These are phyloP conservation scores for Lissonota sp. DNA, from an alignment of 2,888 invertebrate genomes.

Conservation along the genomic window DNA sequence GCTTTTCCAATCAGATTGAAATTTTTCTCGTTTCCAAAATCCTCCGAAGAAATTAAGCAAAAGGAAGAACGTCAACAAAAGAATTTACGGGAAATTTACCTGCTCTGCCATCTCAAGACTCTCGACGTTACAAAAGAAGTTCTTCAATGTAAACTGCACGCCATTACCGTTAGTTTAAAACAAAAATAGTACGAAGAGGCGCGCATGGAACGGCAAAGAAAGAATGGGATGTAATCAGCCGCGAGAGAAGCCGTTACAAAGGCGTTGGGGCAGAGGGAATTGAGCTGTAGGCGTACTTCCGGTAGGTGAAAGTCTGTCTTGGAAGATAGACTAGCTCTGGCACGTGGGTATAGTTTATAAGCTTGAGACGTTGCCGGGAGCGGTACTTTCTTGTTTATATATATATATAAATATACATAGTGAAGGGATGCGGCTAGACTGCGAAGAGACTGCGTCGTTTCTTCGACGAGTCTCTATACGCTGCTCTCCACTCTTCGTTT, in stretches of 20 bases:
- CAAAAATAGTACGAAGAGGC: conserved; percentile 15
- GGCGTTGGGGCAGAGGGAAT: conserved; percentile 26
- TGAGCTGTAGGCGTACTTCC: conserved; percentile 68
- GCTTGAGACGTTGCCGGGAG: conserved; percentile 40
- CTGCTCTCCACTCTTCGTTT: conserved; percentile 30
- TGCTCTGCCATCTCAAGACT: too few species aligned
- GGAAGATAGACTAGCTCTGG: conserved; percentile 68
- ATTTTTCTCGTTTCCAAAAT: neutral
- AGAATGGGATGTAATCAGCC: conserved; percentile 39
- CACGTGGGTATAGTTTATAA: conserved; percentile 68
- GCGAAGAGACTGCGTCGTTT: conserved; percentile 77
- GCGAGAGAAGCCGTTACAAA: conserved; percentile 11
- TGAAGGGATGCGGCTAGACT: conserved; percentile 73
- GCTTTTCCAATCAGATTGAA: neutral
- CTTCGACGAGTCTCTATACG: conserved; percentile 62
- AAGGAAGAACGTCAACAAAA: too few species aligned
- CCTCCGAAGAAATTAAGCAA: too few species aligned
- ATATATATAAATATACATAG: conserved; percentile 18
- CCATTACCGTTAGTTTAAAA: conserved; percentile 17
- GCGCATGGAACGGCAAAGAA: neutral
- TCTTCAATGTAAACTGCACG: neutral
- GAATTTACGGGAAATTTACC: too few species aligned
- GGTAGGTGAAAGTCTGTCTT: conserved; percentile 76
- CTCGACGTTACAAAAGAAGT: neutral
- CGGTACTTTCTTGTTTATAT: neutral